Evolutionary conservation across 1,140 invertebrate species (phyloP), one percentile per base, ranked within the genome.

Genomic region (Protaetia brevitarsis): DNA sequence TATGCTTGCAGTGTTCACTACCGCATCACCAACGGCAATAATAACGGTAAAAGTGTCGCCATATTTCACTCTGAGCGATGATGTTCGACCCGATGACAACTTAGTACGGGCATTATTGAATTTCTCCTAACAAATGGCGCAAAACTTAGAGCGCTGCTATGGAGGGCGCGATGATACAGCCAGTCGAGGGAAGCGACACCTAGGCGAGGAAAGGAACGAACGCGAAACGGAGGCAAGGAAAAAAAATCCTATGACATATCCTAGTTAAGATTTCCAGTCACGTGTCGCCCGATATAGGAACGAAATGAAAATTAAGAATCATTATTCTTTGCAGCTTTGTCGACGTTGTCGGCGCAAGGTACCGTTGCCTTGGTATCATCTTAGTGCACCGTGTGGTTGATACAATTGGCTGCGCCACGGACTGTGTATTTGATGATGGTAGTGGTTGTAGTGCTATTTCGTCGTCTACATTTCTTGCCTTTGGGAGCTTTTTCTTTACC

Each of bases 251-350:
- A 72, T 72, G 75, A 76, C 75, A 77, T 73, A 74, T 73, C 70
- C 66, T 65, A 27, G 45, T 71, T 76, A 64, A 71, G 67, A 64
- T 77, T 78, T 77, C 76, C 71, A 68, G 74, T 76, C 77, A 78
- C 77, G 77, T 75, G 76, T 74, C 41, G 21, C 60, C 68, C 66
- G 72, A 73, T 76, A 77, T 76, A 77, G 73, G 74, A 78, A 76
- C 76, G 77, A 76, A 77, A 77, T 77, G 76, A 76, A 78, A 78
- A 78, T 78, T 78, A 78, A 78, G 75, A 77, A 78, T 77, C 76
- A 78, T 77, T 77, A 78, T 78, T 78, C 77, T 78, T 77, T 76
- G 72, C 76, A 78, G 77, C 77, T 77, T 75, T 74, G 73, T 74
- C 77, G 71, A 69, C 71, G 56, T 11, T 13, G 56, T 2, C 5